Percentiles rank a stretch among this genome's conserved stretches.
Evolutionary conservation across 2,797 vertebrate species (phyloP).

Genomic region (Falco rusticolus): DNA sequence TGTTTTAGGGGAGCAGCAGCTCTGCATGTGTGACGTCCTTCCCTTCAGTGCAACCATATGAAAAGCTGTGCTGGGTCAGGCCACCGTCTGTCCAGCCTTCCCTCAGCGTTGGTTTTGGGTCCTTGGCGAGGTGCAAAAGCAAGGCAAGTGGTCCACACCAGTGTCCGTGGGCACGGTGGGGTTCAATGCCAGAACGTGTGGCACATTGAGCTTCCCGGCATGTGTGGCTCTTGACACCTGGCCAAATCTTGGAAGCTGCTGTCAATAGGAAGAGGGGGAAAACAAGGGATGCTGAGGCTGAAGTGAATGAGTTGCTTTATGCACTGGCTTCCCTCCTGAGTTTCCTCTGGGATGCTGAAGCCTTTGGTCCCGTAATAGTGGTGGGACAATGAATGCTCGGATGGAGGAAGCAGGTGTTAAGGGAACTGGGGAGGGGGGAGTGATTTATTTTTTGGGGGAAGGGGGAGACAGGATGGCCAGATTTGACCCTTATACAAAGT

Average conservation of each 20-base stretch:
- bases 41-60: accelerated
- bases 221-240: accelerated
- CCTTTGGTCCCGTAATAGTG: neutral
- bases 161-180: neutral
- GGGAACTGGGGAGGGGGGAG: neutral
- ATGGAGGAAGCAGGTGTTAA: slow-evolving; percentile 59
- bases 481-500: neutral
- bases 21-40: neutral
- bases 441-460: neutral
- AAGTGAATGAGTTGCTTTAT: neutral
- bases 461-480: neutral
- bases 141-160: neutral
- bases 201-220: accelerated
- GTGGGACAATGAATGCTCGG: slow-evolving; percentile 28
- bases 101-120: neutral
- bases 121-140: neutral
- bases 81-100: accelerated
- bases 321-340: neutral
- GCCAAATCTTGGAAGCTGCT: neutral
- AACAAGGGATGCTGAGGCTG: neutral
- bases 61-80: neutral
- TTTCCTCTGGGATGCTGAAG: slow-evolving; percentile 58
- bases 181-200: neutral
- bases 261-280: neutral
- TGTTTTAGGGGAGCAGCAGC: neutral